A percentile compares a stretch with the other conserved stretches of the same genome.
These are phyloP conservation scores for Andrena trimmerana DNA, from an alignment of 2,888 invertebrate genomes.

Conservation along the genomic window DNA sequence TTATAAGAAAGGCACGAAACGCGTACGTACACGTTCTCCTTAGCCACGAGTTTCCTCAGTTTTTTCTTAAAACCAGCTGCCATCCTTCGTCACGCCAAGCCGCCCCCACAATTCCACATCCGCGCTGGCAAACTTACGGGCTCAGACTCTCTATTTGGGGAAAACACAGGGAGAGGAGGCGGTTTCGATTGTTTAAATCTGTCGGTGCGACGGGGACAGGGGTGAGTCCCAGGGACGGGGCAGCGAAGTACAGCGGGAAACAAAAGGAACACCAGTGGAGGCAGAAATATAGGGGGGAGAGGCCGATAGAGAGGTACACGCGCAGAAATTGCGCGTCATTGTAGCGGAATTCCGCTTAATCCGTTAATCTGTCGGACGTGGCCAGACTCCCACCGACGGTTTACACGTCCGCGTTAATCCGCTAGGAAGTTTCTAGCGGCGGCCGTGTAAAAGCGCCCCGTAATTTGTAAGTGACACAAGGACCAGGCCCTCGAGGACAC, in stretches of 20 bases:
- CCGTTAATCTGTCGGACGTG: slow-evolving; percentile 66
- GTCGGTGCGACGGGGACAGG: not conserved
- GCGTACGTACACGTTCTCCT: too few species aligned
- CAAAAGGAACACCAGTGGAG: not conserved
- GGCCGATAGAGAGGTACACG: slow-evolving; percentile 22
- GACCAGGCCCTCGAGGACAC: slow-evolving; percentile 45
- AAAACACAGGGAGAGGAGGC: too few species aligned
- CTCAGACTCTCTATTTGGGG: too few species aligned
- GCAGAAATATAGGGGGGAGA: not conserved
- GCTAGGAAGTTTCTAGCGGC: slow-evolving; percentile 64
- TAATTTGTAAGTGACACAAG: slow-evolving; percentile 69
- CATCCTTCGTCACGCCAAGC: too few species aligned
- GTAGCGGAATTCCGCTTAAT: slow-evolving; percentile 63
- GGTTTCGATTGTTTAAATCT: too few species aligned
- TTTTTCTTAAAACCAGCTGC: too few species aligned
- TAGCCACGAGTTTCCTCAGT: too few species aligned
- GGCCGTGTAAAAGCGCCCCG: slow-evolving; percentile 66
- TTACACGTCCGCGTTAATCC: slow-evolving; percentile 67
- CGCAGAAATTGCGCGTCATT: slow-evolving; percentile 52
- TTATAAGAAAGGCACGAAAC: too few species aligned
- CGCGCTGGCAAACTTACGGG: too few species aligned
- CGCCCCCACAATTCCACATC: too few species aligned
- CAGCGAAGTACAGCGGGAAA: not conserved
- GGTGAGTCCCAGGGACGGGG: not conserved
- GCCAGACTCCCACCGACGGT: slow-evolving; percentile 45